Conservation (phyloP, 2,888 invertebrate species). For the Caenorhabditis zanzibari region DNA sequence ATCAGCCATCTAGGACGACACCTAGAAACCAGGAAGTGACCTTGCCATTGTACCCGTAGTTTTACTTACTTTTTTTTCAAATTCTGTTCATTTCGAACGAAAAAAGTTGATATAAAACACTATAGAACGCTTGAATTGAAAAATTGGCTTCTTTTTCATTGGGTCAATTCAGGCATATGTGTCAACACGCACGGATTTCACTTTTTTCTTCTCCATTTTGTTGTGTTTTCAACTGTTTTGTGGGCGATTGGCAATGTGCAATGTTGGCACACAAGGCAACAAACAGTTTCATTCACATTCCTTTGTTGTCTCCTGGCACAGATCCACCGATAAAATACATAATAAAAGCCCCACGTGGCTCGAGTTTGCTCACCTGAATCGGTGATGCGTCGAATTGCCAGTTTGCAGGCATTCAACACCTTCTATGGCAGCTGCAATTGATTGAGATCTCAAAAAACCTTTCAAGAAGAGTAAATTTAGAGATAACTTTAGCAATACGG, state of each 20-base stretch:
- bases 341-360: conserved; percentile 51
- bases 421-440: conserved; percentile 17
- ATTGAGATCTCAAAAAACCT: neutral
- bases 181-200: conserved; percentile 35
- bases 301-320: conserved; percentile 42
- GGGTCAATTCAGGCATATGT: conserved; percentile 46
- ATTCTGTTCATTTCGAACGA: neutral
- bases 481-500: too few species aligned
- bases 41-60: neutral
- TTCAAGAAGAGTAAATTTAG: neutral
- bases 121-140: neutral
- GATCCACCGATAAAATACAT: conserved; percentile 16
- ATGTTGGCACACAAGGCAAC: conserved; percentile 36
- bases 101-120: conserved; percentile 3
- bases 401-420: conserved; percentile 36
- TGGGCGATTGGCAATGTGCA: conserved; percentile 38
- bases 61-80: neutral
- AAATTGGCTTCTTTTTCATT: conserved; percentile 21
- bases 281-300: conserved; percentile 47
- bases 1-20: neutral
- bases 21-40: conserved; percentile 27
- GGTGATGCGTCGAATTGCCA: conserved; percentile 27
- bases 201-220: conserved; percentile 16
- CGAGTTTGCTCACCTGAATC: conserved; percentile 56
- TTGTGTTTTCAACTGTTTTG: conserved; percentile 47